Evolutionary conservation across 1,140 invertebrate species (phyloP), one percentile per base, ranked within the genome.

Genomic region (Brachionus koreanus): DNA sequence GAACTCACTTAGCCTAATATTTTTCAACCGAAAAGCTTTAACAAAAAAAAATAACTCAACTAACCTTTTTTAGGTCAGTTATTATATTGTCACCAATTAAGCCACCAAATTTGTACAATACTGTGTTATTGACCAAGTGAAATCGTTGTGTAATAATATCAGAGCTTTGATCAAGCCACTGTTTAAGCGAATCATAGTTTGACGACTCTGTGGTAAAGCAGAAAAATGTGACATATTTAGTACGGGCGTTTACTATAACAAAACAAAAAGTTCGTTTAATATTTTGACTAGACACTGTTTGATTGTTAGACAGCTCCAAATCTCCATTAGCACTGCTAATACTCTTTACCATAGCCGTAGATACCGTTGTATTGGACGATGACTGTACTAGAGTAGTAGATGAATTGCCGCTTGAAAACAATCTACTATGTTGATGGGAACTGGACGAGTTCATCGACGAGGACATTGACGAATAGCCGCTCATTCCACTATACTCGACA

Each of bases 31-130:
- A n/a, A n/a, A n/a, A n/a, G n/a, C n/a, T n/a, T n/a, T n/a, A n/a
- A n/a, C n/a, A n/a, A 46, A 42, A 43, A 57, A 39, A 77, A 77
- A 6, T 7, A 33, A 9, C 33, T 52, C 12, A 29, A 29, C 29
- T 29, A 29, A 77, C 74, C 33, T 77, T 49, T 29, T 46, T 77
- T 37, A 77, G 25, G 23, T 77, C 74, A 33, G 12, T 33, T 49
- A 77, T 52, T 10, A 77, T 37, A 42, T 79, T 16, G 35, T 79
- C 76, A 13, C 76, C 76, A 5, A 79, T 79, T 25, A 79, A 12
- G 29, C 76, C 76, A n/a, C 76, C 76, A 37, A 79, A 43, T 79
- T 79, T 79, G 19, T 79, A 79, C 49, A 79, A 19, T n/a, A 79
- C 76, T 13, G 76, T 79, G 16, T 79, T 79, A 42, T 79, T 79